These are phyloP conservation scores for Parnassius apollo DNA, from an alignment of 2,888 invertebrate genomes.

Conservation along the genomic window DNA sequence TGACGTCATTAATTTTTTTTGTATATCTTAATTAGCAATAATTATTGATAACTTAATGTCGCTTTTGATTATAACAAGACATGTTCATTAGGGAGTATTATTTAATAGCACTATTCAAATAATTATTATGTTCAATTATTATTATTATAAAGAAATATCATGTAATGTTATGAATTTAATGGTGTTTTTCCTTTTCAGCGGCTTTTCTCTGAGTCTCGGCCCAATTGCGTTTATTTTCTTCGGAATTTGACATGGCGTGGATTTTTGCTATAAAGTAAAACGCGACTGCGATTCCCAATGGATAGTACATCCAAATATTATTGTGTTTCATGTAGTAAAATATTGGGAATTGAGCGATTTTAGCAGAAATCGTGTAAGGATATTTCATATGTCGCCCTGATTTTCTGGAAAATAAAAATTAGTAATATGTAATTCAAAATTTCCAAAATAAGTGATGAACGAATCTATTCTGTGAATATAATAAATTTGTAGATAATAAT, in stretches of 20 bases:
- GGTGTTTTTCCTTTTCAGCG: constrained; percentile 63
- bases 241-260: constrained; percentile 80
- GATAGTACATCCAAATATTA: constrained; percentile 87
- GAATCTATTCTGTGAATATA: too few species aligned
- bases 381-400: constrained; percentile 89
- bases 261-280: constrained; percentile 86
- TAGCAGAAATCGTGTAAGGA: constrained; percentile 91
- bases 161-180: constrained; percentile 29
- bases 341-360: constrained; percentile 90
- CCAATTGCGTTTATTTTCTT: constrained; percentile 56
- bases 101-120: neutral
- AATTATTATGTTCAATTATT: neutral
- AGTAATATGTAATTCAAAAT: too few species aligned
- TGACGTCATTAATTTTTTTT: too few species aligned
- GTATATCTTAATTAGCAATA: neutral
- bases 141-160: neutral
- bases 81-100: too few species aligned
- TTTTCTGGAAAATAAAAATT: constrained; percentile 52
- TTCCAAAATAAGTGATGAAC: too few species aligned
- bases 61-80: neutral
- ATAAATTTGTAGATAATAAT: too few species aligned
- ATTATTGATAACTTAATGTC: too few species aligned
- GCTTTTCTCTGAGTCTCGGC: constrained; percentile 58
- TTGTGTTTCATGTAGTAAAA: constrained; percentile 86
- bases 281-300: constrained; percentile 73